Percentiles rank a stretch among this genome's conserved stretches.
These are phyloP conservation scores for Dryobotodes eremita DNA, from an alignment of 2,888 invertebrate species.

Conservation along the genomic window DNA sequence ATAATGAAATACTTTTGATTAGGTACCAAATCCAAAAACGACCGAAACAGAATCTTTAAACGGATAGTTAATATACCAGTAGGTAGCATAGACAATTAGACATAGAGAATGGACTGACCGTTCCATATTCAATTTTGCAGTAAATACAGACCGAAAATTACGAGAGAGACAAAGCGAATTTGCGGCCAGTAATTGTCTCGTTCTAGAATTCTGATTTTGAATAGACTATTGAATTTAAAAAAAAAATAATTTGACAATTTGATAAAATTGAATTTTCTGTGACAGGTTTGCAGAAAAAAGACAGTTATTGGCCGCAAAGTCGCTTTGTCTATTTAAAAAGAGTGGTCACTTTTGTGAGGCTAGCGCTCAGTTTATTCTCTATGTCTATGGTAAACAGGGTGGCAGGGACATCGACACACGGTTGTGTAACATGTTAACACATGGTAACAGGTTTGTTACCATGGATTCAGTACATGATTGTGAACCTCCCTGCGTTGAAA, in stretches of 20 bases:
- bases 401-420: too few relatives aligned
- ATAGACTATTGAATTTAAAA: background rate
- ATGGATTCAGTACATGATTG: too few relatives aligned
- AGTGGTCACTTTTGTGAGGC: background rate
- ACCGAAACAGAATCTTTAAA: background rate
- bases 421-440: too few relatives aligned
- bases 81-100: background rate
- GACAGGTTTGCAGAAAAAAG: background rate
- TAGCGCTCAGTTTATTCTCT: background rate
- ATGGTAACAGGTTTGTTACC: too few relatives aligned
- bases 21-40: background rate
- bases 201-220: too few relatives aligned
- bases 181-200: background rate
- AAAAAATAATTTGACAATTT: background rate
- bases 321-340: background rate
- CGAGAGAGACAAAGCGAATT: background rate
- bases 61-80: background rate
- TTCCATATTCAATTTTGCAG: background rate
- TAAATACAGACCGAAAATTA: background rate
- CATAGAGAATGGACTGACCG: background rate
- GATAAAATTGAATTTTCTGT: too few relatives aligned
- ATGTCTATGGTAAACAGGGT: background rate
- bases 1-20: slow-evolving; percentile 13
- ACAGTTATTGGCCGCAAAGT: background rate
- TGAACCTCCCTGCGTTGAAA: too few relatives aligned